Conservation (phyloP, 2,797 vertebrate genomes). For the Urophycis tenuis region DNA sequence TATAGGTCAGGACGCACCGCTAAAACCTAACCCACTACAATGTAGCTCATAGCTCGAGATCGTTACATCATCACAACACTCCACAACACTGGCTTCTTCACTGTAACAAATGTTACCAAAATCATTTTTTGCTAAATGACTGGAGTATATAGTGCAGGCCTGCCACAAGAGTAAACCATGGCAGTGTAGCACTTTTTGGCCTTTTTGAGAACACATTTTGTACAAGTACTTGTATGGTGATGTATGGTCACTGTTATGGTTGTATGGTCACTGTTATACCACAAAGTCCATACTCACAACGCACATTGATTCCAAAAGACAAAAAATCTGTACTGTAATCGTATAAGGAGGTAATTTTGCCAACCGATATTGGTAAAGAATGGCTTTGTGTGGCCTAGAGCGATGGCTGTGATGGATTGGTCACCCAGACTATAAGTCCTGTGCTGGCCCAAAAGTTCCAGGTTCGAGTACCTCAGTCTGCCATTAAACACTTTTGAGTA, state of each 20-base stretch:
- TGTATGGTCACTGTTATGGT: no score
- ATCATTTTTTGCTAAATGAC: neutral
- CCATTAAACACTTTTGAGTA: neutral
- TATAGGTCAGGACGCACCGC: constrained; percentile 44
- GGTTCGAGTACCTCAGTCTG: neutral
- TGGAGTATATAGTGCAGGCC: neutral
- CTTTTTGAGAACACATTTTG: neutral
- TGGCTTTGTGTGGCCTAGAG: no score
- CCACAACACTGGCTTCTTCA: no score
- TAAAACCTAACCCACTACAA: neutral
- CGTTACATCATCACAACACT: neutral
- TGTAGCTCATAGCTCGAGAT: no score
- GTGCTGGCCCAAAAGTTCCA: neutral
- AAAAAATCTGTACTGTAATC: neutral
- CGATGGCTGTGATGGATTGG: neutral
- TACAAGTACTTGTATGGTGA: neutral
- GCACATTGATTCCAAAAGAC: no score
- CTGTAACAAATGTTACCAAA: neutral
- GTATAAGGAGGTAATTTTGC: neutral
- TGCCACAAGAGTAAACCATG: neutral
- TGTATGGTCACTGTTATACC: no score
- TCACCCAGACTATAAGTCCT: neutral
- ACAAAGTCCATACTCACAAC: no score
- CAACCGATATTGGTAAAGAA: neutral
- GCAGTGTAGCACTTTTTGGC: neutral